A percentile compares a stretch with the other conserved stretches of the same genome.
Conservation (phyloP, 2,113 vertebrate genomes). For the Malurus melanocephalus region DNA sequence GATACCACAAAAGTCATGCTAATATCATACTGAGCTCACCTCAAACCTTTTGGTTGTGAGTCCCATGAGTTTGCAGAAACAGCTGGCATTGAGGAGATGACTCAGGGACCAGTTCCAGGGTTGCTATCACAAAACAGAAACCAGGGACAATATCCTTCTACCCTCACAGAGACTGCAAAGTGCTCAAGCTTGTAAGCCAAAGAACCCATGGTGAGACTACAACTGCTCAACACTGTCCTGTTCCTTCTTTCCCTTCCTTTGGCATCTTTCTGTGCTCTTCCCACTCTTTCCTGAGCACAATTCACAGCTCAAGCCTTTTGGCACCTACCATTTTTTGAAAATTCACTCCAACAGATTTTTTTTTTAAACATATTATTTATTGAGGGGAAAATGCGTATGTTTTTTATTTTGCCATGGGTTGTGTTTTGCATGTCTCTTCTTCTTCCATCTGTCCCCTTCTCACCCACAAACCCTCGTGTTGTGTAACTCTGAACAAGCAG, state of each 20-base stretch:
- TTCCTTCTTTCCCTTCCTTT: not conserved
- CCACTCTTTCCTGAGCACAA: not conserved
- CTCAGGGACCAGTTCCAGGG: not conserved
- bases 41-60: not conserved
- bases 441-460: not conserved
- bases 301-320: not conserved
- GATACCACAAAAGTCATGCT: not conserved
- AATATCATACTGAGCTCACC: not conserved
- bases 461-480: not conserved
- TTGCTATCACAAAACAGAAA: not conserved
- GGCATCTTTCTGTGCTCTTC: not conserved
- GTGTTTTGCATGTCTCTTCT: not conserved
- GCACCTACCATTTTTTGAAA: not conserved
- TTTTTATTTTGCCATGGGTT: not conserved
- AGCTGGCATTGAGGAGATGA: not conserved
- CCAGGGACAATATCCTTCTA: not conserved
- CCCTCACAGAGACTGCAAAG: fast-evolving
- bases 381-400: not conserved
- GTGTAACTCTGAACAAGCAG: not conserved
- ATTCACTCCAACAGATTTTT: not conserved
- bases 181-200: not conserved
- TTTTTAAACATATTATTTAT: not conserved
- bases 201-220: not conserved
- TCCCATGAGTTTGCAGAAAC: fast-evolving
- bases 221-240: not conserved